Percentiles rank a stretch among this genome's conserved stretches.
phyloP scores from a whole-genome alignment of 2,888 invertebrate genomes.

The Eugnorisma glareosa region DNA sequence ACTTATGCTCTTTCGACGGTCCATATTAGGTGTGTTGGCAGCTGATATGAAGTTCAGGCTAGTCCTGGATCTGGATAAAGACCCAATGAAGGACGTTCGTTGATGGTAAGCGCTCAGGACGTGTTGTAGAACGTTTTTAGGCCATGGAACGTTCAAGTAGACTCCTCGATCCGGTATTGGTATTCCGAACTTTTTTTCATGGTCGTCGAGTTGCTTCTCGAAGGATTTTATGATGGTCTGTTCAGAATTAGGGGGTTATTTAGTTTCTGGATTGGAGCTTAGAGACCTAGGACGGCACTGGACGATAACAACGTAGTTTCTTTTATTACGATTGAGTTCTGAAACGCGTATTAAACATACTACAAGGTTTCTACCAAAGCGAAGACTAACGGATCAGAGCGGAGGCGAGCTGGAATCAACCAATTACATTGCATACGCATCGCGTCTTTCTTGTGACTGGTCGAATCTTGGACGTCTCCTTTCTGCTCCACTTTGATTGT shows the following conservation, averaged over 20 bases:
- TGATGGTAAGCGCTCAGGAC: slow-evolving; percentile 83
- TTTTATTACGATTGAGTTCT: neutral
- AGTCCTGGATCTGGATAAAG: slow-evolving; percentile 90
- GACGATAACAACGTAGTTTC: slow-evolving; percentile 40
- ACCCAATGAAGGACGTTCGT: slow-evolving; percentile 88
- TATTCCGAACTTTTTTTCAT: slow-evolving; percentile 86
- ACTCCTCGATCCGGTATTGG: slow-evolving; percentile 79
- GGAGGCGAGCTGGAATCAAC: neutral
- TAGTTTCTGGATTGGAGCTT: slow-evolving; percentile 10
- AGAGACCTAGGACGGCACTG: slow-evolving; percentile 42
- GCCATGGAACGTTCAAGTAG: slow-evolving; percentile 85
- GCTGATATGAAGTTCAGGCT: slow-evolving; percentile 85
- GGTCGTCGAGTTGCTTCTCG: slow-evolving; percentile 85
- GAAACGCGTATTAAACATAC: slow-evolving; percentile 13
- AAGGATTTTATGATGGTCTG: slow-evolving; percentile 83
- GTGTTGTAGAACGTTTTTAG: slow-evolving; percentile 86
- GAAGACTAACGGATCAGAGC: neutral
- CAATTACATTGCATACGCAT: neutral
- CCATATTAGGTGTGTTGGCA: slow-evolving; percentile 80
- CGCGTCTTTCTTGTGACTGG: neutral
- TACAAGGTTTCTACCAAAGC: neutral
- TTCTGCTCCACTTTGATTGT: neutral
- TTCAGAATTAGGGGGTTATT: slow-evolving; percentile 68
- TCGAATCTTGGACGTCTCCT: neutral
- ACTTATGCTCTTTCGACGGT: slow-evolving; percentile 81